Base-by-base conservation (phyloP, 2,113 vertebrate species). In the Oplegnathus fasciatus region DNA sequence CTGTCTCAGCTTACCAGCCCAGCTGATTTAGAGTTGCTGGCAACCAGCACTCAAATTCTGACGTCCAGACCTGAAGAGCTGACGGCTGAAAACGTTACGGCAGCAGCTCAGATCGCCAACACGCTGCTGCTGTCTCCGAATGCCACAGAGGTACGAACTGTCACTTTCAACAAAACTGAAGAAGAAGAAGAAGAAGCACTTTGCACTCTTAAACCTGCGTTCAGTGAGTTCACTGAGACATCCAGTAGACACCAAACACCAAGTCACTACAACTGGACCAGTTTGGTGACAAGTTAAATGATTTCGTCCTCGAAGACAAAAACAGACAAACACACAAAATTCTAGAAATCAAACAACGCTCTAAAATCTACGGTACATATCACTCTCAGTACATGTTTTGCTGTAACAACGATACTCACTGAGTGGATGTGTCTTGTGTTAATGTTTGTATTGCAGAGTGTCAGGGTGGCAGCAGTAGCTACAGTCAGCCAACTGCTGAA, bases 401-500 rank as follows among this genome's bases (percentile, higher is more conserved):
- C 9, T 57, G 24, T 22, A 22, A 3, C 17, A 5, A 6, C 4
- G 5, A 37, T 6, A 20, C 20, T 32, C 1, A 5, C 14, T 52
- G 17, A 24, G 7, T 9, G 2, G 4, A 37, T 44, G 54, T 57
- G 54, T 37, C 6, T 18, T 18, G 20, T 52, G n/a, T 22, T 78
- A 2, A 22, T 37, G 46, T 80, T 52, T 77, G 65, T 18, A 0
- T 18, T 65, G 4, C 79, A 91, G 89, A 60, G 11, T 0, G 57
- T 89, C 69, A 65, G 76, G 9, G 82, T 85, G 26, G 66, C 89
- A 11, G 90, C 85, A 4, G 60, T 89, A 2, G 85, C 85, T 1
- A 91, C 87, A 0, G 60, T 91, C 60, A 91, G 87, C 40, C 84
- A 91, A 40, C 82, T 91, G 73, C 85, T 91, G 11, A 17, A 26